Evolutionary conservation across 2,888 invertebrate species (phyloP), one percentile per base, ranked within the genome.

Genomic region (Drosophila limbata): DNA sequence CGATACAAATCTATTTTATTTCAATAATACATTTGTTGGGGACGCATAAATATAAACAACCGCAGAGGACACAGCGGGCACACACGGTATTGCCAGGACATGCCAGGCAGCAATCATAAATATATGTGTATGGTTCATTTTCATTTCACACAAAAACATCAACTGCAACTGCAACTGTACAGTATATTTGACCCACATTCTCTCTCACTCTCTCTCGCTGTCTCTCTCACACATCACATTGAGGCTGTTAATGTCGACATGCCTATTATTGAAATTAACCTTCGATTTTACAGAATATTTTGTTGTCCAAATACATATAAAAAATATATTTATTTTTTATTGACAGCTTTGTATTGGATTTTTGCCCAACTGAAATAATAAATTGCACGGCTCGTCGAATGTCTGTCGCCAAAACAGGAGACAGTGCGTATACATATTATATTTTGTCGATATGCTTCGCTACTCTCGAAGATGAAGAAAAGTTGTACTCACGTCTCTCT

Each of bases 31-130:
- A 63, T 63, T 66, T 74, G 61, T 61, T 44, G 52, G 50, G 50
- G 42, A 13, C 69, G 68, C 67, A 84, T 83, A 88, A 88, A 81
- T 81, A 84, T 81, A 84, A 84, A 74, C 69, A 79, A 75, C 74
- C 89, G 48, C 89, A 76, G 39, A 39, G 45, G 13, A 10, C 39
- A 63, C 35, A 31, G 47, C 52, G 55, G 48, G 45, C 59, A 61
- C 70, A 69, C 35, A 33, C 33, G 11, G 64, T 3, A 11, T n/a
- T 45, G 37, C 39, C 59, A 51, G 33, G 52, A 55, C 47, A 67
- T 55, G 56, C 28, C 52, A 37, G 59, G 33, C 52, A 37, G 47
- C 48, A 62, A 47, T 69, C 69, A 87, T 79, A 70, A 72, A 86
- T 79, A 65, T 64, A 53, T 52, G 61, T 77, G 63, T 64, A 53